These are phyloP conservation scores for Beaufortia kweichowensis DNA, from an alignment of 2,113 vertebrate genomes.

Conservation along the genomic window DNA sequence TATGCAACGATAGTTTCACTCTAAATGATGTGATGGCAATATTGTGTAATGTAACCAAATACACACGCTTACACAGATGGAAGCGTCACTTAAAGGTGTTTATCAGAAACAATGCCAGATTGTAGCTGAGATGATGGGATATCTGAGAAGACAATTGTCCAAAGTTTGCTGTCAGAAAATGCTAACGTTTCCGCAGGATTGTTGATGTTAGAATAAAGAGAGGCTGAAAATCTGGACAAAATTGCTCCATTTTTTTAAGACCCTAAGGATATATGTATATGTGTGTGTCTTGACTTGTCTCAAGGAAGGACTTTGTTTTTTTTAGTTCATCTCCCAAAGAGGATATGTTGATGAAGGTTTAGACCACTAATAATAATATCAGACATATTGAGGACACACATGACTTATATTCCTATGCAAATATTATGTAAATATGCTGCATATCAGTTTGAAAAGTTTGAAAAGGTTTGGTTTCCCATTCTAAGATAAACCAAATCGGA, in stretches of 20 bases:
- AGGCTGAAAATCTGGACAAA: neutral
- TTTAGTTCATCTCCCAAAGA: constrained; percentile 36
- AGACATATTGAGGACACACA: constrained; percentile 58
- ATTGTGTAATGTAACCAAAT: constrained; percentile 22
- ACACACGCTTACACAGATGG: constrained; percentile 22
- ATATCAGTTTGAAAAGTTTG: constrained; percentile 41
- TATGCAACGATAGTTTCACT: neutral
- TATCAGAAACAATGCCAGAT: constrained; percentile 4
- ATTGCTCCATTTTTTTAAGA: constrained; percentile 17
- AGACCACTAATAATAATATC: constrained; percentile 49
- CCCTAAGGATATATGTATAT: constrained; percentile 1
- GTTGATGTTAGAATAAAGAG: neutral
- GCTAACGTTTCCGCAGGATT: neutral
- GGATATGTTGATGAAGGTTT: constrained; percentile 44
- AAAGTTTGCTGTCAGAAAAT: neutral
- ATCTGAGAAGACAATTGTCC: neutral
- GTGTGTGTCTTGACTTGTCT: constrained; percentile 17
- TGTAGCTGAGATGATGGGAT: constrained; percentile 9
- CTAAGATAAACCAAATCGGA: constrained; percentile 4
- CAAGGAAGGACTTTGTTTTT: constrained; percentile 34
- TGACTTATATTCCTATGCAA: constrained; percentile 63
- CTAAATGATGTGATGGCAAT: constrained; percentile 19
- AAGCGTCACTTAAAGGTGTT: constrained; percentile 16
- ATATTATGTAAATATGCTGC: constrained; percentile 58
- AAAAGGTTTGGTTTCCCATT: constrained; percentile 13